Conservation (phyloP, 1,140 invertebrate genomes). For the Neomicropteryx cornuta region DNA sequence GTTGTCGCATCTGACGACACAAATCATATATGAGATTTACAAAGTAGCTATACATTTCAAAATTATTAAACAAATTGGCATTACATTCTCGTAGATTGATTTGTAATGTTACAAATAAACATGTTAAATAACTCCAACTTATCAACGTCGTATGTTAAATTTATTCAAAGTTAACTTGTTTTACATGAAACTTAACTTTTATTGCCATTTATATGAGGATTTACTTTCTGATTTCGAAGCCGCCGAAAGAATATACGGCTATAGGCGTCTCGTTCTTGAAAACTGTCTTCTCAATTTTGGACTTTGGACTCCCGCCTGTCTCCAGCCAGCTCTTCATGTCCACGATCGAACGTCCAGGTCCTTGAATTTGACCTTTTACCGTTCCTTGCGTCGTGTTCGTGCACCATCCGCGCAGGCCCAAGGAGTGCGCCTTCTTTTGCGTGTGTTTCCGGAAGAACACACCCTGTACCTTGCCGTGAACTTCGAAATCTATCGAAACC, state of each 20-base stretch:
- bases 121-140: too few relatives aligned
- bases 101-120: too few relatives aligned
- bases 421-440: constrained; percentile 38
- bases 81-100: too few relatives aligned
- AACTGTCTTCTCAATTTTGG: constrained; percentile 45
- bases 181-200: too few relatives aligned
- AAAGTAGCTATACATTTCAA: too few relatives aligned
- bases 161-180: too few relatives aligned
- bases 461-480: constrained; percentile 47
- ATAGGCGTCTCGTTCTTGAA: constrained; percentile 38
- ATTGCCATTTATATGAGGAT: too few relatives aligned
- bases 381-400: constrained; percentile 52
- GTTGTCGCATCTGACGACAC: too few relatives aligned
- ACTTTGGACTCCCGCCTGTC: constrained; percentile 47
- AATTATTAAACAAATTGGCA: too few relatives aligned
- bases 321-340: constrained; percentile 53
- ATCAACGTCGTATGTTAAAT: too few relatives aligned
- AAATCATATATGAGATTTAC: too few relatives aligned
- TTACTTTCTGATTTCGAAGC: constrained; percentile 4
- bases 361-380: constrained; percentile 51
- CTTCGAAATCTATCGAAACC: constrained; percentile 36
- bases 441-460: constrained; percentile 49
- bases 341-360: constrained; percentile 36
- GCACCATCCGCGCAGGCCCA: constrained; percentile 52
- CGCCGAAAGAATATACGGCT: constrained; percentile 1